Base-by-base conservation (phyloP, 2,113 vertebrate genomes). In the Petroica traversi region DNA sequence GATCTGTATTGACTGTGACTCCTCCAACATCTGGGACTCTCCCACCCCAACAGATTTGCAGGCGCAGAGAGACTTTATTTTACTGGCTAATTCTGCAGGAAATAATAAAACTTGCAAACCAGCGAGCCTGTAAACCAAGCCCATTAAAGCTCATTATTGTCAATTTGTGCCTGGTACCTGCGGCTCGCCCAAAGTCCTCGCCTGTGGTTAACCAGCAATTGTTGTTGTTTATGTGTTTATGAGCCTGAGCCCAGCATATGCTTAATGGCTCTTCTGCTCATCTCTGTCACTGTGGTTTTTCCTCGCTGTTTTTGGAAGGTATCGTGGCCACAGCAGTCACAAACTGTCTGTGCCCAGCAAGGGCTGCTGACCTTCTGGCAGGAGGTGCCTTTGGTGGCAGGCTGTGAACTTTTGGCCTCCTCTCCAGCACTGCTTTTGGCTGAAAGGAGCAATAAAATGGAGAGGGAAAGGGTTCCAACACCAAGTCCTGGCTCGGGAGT, bases 91-190 rank as follows among this genome's bases (percentile, higher is more conserved):
- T 85, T 77, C 61, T 45, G 28, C 57, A 84, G 82, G 48, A 80
- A 74, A 67, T 19, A 90, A 92, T 91, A 84, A 92, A 90, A 52
- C 23, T 7, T 49, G 57, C 64, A 90, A 93, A 93, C 36, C 77
- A 66, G 85, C 4, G 17, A 90, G 92, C 55, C 92, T 90, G 88
- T 88, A 95, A 96, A 92, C 59, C 64, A 84, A 84, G 17, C 51
- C 51, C 71, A 92, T 96, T 94, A 95, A 94, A 83, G 23, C 68
- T 72, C 79, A 81, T 92, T 92, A 86, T 77, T 93, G 88, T 87
- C 90, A 84, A 72, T 93, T 94, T 94, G 93, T 81, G 93, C 88
- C 85, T 58, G 16, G 43, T 88, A 80, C 95, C 92, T 94, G 95
- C 6, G 0, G 93, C 92, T 92, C 3, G 12, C 16, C 6, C 16